Evolutionary conservation across 2,888 invertebrate genomes (phyloP), one percentile per base, ranked within the genome.

Genomic region (Congeria kusceri): DNA sequence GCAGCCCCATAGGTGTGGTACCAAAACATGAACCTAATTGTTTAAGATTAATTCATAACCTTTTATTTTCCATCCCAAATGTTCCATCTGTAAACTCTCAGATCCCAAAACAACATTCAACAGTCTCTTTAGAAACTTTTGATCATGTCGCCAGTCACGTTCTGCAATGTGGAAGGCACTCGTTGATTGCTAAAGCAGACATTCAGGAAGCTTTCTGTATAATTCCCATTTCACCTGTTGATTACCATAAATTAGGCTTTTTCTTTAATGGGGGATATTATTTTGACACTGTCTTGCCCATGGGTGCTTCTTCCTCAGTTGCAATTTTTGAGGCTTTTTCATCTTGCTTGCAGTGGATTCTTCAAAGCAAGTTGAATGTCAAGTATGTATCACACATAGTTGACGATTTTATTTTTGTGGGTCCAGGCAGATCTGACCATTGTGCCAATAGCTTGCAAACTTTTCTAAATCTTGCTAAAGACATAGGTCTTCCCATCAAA

Each of bases 161-260:
- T 3, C n/a, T 70, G 27, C 3, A 32, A 20, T 67, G 56, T 68
- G 80, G 84, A 0, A 4, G 4, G 53, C 20, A 53, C 9, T 61
- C 57, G n/a, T 39, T 68, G 20, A 66, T 81, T 28, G 74, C 81
- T n/a, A 84, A 81, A 64, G 58, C 75, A 0, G 84, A 84, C 56
- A 77, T 84, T 15, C 68, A 77, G 63, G 77, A 81, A 53, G 77
- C 64, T 3, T 85, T 82, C 49, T 59, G 80, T 4, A 80, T 72
- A 20, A 67, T 82, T 32, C 84, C 82, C 11, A 72, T 84, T 9
- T 39, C 56, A 13, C 80, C 79, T 39, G 0, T 29, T 3, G 80
- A 82, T 39, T 76, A 82, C 46, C 77, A 75, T 53, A 53, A 74
- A 29, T 59, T 77, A n/a, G 80, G 80, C 5, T 84, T 84, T 57